A percentile compares a stretch with the other conserved stretches of the same genome.
phyloP scores from a whole-genome alignment of 2,888 invertebrate species.

The Diadromus collaris region DNA sequence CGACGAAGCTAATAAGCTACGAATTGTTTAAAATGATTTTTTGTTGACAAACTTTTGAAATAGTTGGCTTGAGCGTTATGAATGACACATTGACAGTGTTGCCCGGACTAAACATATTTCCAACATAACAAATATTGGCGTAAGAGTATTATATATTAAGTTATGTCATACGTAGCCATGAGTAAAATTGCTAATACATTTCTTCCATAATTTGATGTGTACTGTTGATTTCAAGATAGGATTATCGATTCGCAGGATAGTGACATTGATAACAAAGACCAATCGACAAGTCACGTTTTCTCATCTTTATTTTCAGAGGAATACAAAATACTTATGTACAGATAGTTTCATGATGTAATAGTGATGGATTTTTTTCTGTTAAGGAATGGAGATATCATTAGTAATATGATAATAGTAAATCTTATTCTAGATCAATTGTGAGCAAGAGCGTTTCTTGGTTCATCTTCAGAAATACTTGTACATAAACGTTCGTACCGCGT shows the following conservation, averaged over 20 bases:
- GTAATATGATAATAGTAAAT: conserved; percentile 77
- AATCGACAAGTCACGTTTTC: conserved; percentile 54
- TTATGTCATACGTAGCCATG: not conserved
- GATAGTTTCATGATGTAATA: conserved; percentile 79
- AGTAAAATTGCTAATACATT: not conserved
- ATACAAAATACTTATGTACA: conserved; percentile 80
- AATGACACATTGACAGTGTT: too few relatives aligned
- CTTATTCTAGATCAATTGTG: conserved; percentile 77
- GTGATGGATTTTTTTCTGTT: conserved; percentile 77
- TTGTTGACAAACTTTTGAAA: too few relatives aligned
- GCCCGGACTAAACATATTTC: not conserved
- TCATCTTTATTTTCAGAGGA: conserved; percentile 75
- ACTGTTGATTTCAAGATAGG: not conserved
- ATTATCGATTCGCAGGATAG: not conserved
- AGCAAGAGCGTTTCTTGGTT: conserved; percentile 78
- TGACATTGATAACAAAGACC: not conserved
- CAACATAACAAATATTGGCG: not conserved
- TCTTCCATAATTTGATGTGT: not conserved
- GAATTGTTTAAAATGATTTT: too few relatives aligned
- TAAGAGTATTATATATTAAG: too few relatives aligned
- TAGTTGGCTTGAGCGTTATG: too few relatives aligned
- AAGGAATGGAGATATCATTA: conserved; percentile 78
- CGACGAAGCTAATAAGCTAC: too few relatives aligned
- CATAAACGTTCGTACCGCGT: conserved; percentile 50
- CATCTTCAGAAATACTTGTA: conserved; percentile 74